Evolutionary conservation across 2,113 vertebrate species (phyloP), one percentile per base, ranked within the genome.

Genomic region (Rissa tridactyla): DNA sequence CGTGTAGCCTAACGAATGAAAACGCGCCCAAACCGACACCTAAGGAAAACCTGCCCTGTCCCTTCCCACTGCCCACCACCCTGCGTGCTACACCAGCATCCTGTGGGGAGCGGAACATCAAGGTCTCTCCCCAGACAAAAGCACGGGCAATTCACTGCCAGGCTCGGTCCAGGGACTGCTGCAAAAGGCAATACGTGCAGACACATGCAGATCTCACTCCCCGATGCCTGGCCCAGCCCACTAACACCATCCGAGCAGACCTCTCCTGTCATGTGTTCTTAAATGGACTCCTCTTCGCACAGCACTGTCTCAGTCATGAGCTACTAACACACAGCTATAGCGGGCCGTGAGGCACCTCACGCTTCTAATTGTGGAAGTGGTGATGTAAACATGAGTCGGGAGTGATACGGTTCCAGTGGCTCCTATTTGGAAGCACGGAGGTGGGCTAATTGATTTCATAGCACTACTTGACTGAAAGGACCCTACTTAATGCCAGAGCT

Each of bases 261-360:
- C 14, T 61, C 54, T 44, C 32, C 23, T 29, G 32, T 38, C 23
- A 1, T 7, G 34, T 5, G 0, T 19, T 38, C 60, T 57, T 44
- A 55, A 15, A 34, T 21, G 9, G 13, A 20, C 13, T 49, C 10
- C 29, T 42, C 27, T 62, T 22, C 2, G 6, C 64, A 5, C 40
- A 10, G 47, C 5, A 9, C 20, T 1, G 5, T 40, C 58, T 65
- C 0, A 0, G 32, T 26, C 25, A 7, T 16, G 47, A 49, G 52
- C 34, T 36, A 6, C 30, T 36, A 5, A 47, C 52, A 46, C 17
- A 14, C 20, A 32, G 57, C 42, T 49, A 4, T 2, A 46, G 83
- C 55, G 15, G 46, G 32, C 66, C 36, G 73, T 8, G 57, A 57
- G 62, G 65, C 36, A 66, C 65, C 64, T n/a, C 49, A 2, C 27